Base-by-base conservation (phyloP, 2,888 invertebrate species). In the Orgyia antiqua region DNA sequence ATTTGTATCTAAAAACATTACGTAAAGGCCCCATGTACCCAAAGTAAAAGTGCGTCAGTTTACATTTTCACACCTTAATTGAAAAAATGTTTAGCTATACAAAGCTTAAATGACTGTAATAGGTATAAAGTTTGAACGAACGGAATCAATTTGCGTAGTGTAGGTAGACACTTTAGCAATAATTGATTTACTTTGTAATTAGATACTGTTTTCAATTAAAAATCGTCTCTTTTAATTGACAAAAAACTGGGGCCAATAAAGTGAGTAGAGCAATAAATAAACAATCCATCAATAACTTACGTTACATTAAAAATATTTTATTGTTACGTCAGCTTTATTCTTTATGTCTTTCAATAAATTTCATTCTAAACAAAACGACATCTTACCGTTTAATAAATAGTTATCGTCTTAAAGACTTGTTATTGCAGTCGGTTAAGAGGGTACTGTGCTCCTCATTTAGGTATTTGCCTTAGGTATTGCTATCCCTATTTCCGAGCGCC, bases 101-200 rank as follows among this genome's bases (percentile, higher is more conserved):
- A 34, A 27, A 31, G 25, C 23, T 29, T 40, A 50, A 50, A 52
- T 35, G 31, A 56, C 31, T 53, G 31, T 44, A 40, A 40, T 39
- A 39, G 20, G 18, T 42, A 52, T 43, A 58, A 50, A 51, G 63
- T 62, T 51, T 51, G 53, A 55, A 61, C 51, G 51, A 64, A 64
- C 55, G 65, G 62, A 69, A 68, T 68, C 66, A 70, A 68, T 71
- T 68, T 67, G 61, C 58, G n/a, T n/a, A n/a, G n/a, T n/a, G n/a
- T n/a, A n/a, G n/a, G n/a, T n/a, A n/a, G n/a, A n/a, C n/a, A n/a
- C n/a, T n/a, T n/a, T n/a, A n/a, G 51, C 60, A 65, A 71, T 83
- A 82, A 83, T 83, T 82, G 79, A 76, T 82, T 83, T 82, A 76
- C 79, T 76, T 74, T 71, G 80, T 60, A 71, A 80, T 64, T 41